Evolutionary conservation across 2,113 vertebrate species (phyloP).

Genomic region (Periophthalmodon schlosseri): DNA sequence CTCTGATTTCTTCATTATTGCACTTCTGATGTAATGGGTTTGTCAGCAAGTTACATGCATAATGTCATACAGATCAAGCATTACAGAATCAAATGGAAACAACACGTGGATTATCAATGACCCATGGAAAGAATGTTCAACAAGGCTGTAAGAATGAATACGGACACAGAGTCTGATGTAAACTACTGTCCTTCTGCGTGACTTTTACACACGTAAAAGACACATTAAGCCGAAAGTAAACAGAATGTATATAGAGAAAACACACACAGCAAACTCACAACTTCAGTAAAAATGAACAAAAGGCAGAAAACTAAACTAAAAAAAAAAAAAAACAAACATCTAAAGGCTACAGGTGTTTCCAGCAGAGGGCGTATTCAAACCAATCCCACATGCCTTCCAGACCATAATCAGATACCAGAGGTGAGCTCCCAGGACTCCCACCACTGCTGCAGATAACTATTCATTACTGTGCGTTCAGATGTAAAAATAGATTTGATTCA

Average conservation of each 20-base stretch:
- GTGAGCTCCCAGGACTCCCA: neutral
- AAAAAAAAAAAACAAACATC: neutral
- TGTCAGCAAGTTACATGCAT: constrained; percentile 70
- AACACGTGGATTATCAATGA: neutral
- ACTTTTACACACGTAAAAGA: constrained; percentile 7
- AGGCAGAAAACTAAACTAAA: constrained; percentile 10
- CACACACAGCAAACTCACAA: constrained; percentile 26
- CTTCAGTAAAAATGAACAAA: constrained; percentile 26
- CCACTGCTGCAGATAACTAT: neutral
- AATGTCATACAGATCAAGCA: constrained; percentile 47
- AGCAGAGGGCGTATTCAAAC: constrained; percentile 31
- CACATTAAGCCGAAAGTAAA: constrained; percentile 26
- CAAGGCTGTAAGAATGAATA: neutral
- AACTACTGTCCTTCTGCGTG: neutral
- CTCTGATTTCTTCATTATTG: constrained; percentile 81
- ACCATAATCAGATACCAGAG: neutral
- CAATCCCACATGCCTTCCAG: neutral
- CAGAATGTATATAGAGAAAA: constrained; percentile 19
- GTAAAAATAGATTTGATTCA: constrained; percentile 7
- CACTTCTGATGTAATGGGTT: constrained; percentile 84
- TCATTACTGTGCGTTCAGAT: neutral
- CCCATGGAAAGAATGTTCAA: constrained; percentile 7
- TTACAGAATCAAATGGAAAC: constrained; percentile 1
- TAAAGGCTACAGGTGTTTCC: constrained; percentile 13
- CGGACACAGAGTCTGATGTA: neutral